Conservation (phyloP, 2,797 vertebrate species). For the Gallirallus australis region DNA sequence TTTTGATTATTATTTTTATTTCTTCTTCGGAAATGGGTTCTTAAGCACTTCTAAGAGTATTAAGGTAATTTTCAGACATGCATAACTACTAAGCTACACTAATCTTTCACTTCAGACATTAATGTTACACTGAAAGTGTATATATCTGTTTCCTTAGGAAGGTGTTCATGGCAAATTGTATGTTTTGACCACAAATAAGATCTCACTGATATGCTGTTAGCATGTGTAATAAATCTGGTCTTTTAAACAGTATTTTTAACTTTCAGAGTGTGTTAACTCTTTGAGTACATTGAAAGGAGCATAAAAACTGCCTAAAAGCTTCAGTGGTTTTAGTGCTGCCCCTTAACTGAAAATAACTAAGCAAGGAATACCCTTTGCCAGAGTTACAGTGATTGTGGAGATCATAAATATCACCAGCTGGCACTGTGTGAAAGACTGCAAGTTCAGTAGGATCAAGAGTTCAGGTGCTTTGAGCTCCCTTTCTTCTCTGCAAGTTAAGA, state of each 20-base stretch:
- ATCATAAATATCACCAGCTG: neutral
- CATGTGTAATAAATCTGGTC: constrained; percentile 29
- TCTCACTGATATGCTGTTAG: constrained; percentile 5
- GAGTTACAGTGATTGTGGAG: neutral
- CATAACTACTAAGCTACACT: neutral
- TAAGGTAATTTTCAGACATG: constrained; percentile 58
- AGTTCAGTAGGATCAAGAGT: neutral
- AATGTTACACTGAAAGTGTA: constrained; percentile 4
- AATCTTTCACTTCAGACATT: constrained; percentile 24
- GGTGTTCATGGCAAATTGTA: constrained; percentile 47
- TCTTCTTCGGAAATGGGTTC: constrained; percentile 53
- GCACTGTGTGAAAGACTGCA: neutral
- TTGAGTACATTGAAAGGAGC: neutral
- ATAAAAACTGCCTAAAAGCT: neutral
- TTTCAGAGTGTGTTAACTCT: constrained; percentile 15
- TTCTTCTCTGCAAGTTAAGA: neutral
- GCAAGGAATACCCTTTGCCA: neutral
- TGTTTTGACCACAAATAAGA: constrained; percentile 48
- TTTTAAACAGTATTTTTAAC: constrained; percentile 28
- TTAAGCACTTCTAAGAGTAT: constrained; percentile 58
- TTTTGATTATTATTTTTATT: constrained; percentile 70
- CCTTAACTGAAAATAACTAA: neutral
- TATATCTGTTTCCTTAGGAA: constrained; percentile 48
- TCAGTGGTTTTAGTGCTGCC: neutral
- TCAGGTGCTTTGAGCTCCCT: neutral